phyloP scores from a whole-genome alignment of 1,140 invertebrate genomes.

The Anoplophora glabripennis region DNA sequence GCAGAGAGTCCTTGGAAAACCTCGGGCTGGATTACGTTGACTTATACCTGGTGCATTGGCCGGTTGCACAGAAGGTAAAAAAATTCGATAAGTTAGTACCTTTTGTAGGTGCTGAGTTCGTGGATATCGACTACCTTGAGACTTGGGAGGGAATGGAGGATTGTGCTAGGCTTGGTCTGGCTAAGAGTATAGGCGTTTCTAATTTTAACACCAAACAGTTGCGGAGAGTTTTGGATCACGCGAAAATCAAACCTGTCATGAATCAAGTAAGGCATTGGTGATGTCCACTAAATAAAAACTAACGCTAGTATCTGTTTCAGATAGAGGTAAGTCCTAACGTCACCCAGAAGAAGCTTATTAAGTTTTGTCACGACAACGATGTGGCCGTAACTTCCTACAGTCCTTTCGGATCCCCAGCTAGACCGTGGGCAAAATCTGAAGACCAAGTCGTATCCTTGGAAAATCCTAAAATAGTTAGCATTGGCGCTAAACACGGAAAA shows the following conservation, averaged over 20 bases:
- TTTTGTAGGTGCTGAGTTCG: slow-evolving; percentile 47
- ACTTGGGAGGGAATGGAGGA: slow-evolving; percentile 89
- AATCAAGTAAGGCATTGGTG: too few relatives aligned
- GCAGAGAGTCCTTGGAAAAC: slow-evolving; percentile 62
- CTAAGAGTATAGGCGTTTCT: slow-evolving; percentile 79
- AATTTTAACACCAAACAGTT: slow-evolving; percentile 89
- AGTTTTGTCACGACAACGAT: slow-evolving; percentile 65
- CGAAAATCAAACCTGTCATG: slow-evolving; percentile 23
- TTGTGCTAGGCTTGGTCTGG: slow-evolving; percentile 67
- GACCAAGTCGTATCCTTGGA: slow-evolving; percentile 62
- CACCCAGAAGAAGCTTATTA: slow-evolving; percentile 70
- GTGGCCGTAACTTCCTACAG: slow-evolving; percentile 78
- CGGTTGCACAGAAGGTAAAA: slow-evolving; percentile 56
- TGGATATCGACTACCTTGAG: slow-evolving; percentile 75
- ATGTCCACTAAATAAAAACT: too few relatives aligned
- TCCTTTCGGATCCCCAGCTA: slow-evolving; percentile 67
- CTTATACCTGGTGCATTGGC: slow-evolving; percentile 81
- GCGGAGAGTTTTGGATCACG: slow-evolving; percentile 59
- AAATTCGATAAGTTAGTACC: too few relatives aligned
- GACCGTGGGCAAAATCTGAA: slow-evolving; percentile 67
- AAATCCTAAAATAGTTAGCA: slow-evolving; percentile 60
- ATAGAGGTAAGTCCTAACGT: slow-evolving; percentile 86
- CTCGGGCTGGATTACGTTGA: slow-evolving; percentile 75
- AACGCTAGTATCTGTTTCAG: slow-evolving; percentile 52
- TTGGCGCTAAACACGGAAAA: slow-evolving; percentile 68